phyloP scores from a whole-genome alignment of 2,888 invertebrate genomes.

The Cerastis leucographa region DNA sequence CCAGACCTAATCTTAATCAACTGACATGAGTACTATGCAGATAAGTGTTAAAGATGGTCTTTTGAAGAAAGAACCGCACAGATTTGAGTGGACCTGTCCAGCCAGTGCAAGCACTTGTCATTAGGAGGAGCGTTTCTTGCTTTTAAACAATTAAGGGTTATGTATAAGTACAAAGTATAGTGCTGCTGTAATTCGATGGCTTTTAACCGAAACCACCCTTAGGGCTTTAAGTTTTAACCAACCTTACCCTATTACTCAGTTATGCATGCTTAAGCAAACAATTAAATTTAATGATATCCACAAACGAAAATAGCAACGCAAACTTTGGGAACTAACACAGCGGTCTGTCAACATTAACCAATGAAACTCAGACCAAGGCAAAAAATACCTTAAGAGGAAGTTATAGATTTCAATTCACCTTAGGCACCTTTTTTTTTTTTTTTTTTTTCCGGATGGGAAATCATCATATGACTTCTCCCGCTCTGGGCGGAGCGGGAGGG shows the following conservation, averaged over 20 bases:
- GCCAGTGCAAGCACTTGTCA: too few species aligned
- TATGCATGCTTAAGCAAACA: slow-evolving; percentile 41
- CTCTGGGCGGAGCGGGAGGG: too few species aligned
- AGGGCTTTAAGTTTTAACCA: slow-evolving; percentile 7
- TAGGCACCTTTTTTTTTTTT: background rate
- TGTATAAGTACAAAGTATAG: background rate
- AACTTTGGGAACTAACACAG: slow-evolving; percentile 19
- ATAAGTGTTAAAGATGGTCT: too few species aligned
- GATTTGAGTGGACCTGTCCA: too few species aligned
- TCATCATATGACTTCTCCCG: too few species aligned
- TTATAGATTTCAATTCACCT: slow-evolving; percentile 24
- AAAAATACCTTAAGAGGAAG: slow-evolving; percentile 4
- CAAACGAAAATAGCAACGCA: slow-evolving; percentile 38
- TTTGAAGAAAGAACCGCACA: too few species aligned
- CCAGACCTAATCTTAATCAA: too few species aligned
- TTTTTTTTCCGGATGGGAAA: too few species aligned
- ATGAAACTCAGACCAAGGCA: background rate
- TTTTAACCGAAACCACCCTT: slow-evolving; percentile 9
- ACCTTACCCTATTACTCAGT: slow-evolving; percentile 23
- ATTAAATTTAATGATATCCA: slow-evolving; percentile 23
- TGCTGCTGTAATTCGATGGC: slow-evolving; percentile 13
- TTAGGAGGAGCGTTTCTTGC: background rate
- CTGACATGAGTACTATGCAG: too few species aligned
- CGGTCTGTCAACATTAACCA: background rate
- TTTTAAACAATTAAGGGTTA: background rate